Evolutionary conservation across 2,888 invertebrate species (phyloP), one percentile per base, ranked within the genome.

Genomic region (Teinopalpus imperialis): DNA sequence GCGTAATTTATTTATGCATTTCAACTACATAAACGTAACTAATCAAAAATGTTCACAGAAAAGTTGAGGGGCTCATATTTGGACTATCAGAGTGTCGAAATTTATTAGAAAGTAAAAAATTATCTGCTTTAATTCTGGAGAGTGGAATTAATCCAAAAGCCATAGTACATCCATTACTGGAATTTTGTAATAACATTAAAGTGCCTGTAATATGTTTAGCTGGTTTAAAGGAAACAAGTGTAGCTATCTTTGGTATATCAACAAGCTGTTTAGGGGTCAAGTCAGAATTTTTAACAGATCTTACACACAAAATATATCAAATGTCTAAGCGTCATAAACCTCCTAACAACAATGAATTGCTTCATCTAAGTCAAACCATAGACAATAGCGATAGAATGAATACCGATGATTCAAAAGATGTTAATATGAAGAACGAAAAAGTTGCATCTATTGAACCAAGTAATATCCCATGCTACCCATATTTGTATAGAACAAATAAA

Each of bases 261-360:
- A 82, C 88, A 16, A 77, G 76, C 57, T 83, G 83, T 44, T 56
- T 90, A 39, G 86, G 85, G 23, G 49, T 90, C 10, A 74, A 71
- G 64, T 56, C 53, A 29, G 55, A 69, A 16, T 49, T 12, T 43
- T 50, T 78, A 34, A 12, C 52, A 49, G 72, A 78, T 32, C 42
- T 81, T 1, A 54, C 37, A 52, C 47, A 54, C 24, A 57, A 52
- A 47, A 56, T 83, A 24, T 3, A 43, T 30, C 59, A 68, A 44
- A 59, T 82, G 51, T 63, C 65, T 5, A 66, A 66, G 21, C 45
- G 45, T 7, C 63, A 70, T 26, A 61, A 51, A 44, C 45, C 53
- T n/a, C 44, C 6, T 14, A 8, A 26, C 1, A 16, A 2, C 3
- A n/a, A 31, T 13, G 8, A 23, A 24, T 4, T 18, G 3, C 18